Percentiles rank a stretch among this genome's conserved stretches.
phyloP scores from a whole-genome alignment of 2,888 invertebrate species.

The Eupithecia vulgata region DNA sequence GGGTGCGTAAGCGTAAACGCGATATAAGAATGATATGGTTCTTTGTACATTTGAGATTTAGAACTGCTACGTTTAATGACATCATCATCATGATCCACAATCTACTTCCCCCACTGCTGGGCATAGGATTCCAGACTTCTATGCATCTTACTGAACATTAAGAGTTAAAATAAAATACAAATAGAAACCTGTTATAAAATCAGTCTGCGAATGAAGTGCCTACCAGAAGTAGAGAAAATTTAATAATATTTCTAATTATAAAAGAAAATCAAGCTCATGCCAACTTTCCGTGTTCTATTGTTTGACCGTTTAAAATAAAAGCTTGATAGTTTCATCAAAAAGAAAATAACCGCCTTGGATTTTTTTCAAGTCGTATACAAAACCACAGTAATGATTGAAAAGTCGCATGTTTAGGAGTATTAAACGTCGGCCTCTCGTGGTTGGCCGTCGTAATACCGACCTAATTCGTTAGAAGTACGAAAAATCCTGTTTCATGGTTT shows the following conservation, averaged over 20 bases:
- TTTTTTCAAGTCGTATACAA: conserved; percentile 20
- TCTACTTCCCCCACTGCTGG: background rate
- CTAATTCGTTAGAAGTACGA: conserved; percentile 67
- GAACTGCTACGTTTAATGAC: background rate
- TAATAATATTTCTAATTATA: background rate
- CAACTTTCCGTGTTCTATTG: background rate
- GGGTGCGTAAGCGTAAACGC: conserved; percentile 13
- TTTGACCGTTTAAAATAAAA: conserved; percentile 11
- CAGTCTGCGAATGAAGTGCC: background rate
- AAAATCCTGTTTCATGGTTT: conserved; percentile 59
- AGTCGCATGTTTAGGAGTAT: conserved; percentile 72
- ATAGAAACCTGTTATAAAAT: background rate
- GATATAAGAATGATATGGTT: background rate
- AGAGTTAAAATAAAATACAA: background rate
- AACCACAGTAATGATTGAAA: conserved; percentile 64
- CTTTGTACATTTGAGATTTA: background rate
- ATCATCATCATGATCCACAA: background rate
- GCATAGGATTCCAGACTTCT: background rate
- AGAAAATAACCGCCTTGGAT: conserved; percentile 16
- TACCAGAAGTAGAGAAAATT: background rate
- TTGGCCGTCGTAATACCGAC: conserved; percentile 62
- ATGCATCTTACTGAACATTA: background rate
- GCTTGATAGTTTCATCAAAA: conserved; percentile 22
- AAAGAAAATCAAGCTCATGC: background rate
- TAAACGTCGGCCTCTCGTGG: conserved; percentile 65